Percentiles rank a stretch among this genome's conserved stretches.
Evolutionary conservation across 2,888 invertebrate genomes (phyloP).

Genomic region (Tiphia femorata): DNA sequence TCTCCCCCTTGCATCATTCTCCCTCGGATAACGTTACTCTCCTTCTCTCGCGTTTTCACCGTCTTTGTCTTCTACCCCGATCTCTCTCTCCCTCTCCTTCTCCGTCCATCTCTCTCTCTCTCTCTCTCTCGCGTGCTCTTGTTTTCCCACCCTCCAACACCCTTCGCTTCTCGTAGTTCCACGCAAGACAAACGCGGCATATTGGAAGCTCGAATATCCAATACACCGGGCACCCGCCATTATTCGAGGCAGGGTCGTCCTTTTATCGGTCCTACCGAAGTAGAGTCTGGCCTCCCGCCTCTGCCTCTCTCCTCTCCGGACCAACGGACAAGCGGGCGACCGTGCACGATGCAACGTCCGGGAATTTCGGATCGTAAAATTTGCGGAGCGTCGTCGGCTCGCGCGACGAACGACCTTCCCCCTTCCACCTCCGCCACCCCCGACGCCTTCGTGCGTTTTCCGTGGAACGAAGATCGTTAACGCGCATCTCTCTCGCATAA

Average conservation of each 20-base stretch:
- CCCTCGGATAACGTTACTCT: conserved; percentile 5
- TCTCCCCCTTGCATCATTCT: conserved; percentile 4
- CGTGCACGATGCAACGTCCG: not conserved
- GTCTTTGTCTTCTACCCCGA: not conserved
- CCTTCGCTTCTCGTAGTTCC: conserved; percentile 14
- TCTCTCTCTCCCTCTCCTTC: no score
- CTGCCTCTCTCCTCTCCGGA: not conserved
- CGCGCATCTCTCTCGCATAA: no score
- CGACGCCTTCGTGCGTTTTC: no score
- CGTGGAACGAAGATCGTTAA: no score
- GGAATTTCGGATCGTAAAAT: not conserved
- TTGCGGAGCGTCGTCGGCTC: no score
- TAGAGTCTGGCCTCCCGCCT: not conserved
- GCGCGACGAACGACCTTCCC: no score
- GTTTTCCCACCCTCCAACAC: not conserved
- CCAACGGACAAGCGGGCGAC: not conserved
- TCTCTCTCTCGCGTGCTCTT: conserved; percentile 8
- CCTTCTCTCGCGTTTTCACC: conserved; percentile 4
- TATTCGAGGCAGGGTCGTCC: conserved; percentile 1
- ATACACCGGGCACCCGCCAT: not conserved
- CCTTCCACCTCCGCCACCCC: no score
- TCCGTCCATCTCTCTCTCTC: conserved; percentile 1
- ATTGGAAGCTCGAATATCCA: not conserved
- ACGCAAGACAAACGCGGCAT: conserved; percentile 3
- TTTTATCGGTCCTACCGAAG: not conserved